Evolutionary conservation across 2,113 vertebrate species (phyloP), one percentile per base, ranked within the genome.

Genomic region (Procapra przewalskii): DNA sequence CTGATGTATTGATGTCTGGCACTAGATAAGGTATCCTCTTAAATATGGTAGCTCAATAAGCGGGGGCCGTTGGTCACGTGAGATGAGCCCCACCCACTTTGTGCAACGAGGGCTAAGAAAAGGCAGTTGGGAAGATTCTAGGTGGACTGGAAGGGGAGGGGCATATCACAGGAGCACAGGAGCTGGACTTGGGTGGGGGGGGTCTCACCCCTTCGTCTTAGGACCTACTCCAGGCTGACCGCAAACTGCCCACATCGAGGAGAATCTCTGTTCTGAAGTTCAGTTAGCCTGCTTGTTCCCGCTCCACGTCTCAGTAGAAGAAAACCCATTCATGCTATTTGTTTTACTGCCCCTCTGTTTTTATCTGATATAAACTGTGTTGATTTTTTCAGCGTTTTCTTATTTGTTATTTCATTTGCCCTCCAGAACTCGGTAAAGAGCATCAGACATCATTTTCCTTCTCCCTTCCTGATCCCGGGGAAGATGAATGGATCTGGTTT

Each of bases 341-440:
- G 29, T 97, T 98, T 91, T 87, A 4, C 92, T 7, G 1, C 0
- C 0, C 27, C 85, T 96, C 98, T 96, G 3, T 97, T 97, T 98
- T 95, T 86, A 48, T 80, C 95, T 48, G 0, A 6, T 88, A 55
- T 50, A 82, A 97, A 85, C 84, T 12, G 7, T 48, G 88, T 93
- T 67, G 95, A 27, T 95, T 96, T 79, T 96, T 96, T 59, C 96
- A 33, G 96, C 79, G 6, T 96, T 97, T 98, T 97, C 88, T 98
- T 98, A 45, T 98, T 97, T 98, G 97, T 96, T 97, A 95, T 98
- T 98, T 98, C 98, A 98, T 99, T 98, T 98, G 98, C 97, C 98
- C 98, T 99, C 97, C 91, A 97, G 98, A 98, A 96, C 97, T 96
- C 89, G 36, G 95, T 96, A 94, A 86, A 98, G 96, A 98, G 91